phyloP scores from a whole-genome alignment of 2,797 vertebrate species.

The Danionella dracula region DNA sequence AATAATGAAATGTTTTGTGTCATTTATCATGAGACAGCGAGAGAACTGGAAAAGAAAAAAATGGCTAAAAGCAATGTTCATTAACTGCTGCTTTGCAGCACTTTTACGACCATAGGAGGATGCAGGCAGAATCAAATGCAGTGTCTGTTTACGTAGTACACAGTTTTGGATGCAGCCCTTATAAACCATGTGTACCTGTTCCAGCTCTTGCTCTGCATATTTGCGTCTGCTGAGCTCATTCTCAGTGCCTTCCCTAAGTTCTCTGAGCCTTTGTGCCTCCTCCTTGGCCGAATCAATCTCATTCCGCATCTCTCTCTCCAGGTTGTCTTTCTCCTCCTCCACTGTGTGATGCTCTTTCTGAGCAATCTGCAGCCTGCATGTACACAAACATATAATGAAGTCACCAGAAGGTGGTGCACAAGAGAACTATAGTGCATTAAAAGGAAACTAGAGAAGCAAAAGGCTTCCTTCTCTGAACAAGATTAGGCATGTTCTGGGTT shows the following conservation, averaged over 20 bases:
- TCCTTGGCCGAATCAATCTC: constrained; percentile 85
- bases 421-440: neutral
- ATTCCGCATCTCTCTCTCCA: constrained; percentile 84
- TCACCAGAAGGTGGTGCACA: neutral
- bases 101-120: too few relatives aligned
- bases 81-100: too few relatives aligned
- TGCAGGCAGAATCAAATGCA: too few relatives aligned
- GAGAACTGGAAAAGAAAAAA: too few relatives aligned
- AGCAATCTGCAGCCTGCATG: constrained; percentile 82
- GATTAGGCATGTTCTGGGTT: constrained; percentile 23
- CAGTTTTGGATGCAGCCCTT: too few relatives aligned
- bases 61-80: too few relatives aligned
- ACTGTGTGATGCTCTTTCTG: constrained; percentile 90
- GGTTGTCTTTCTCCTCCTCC: constrained; percentile 88
- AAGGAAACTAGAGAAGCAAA: neutral
- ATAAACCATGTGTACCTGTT: constrained; percentile 69
- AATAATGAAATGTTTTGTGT: too few relatives aligned
- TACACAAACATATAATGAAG: neutral
- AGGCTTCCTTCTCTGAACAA: constrained; percentile 30
- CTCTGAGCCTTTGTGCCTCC: constrained; percentile 81
- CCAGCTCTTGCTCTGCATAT: constrained; percentile 91
- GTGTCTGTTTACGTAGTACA: too few relatives aligned
- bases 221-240: constrained; percentile 84
- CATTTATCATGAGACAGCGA: too few relatives aligned
- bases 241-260: constrained; percentile 80